These are phyloP conservation scores for Pachydiplax longipennis DNA, from an alignment of 2,888 invertebrate genomes.

Conservation along the genomic window DNA sequence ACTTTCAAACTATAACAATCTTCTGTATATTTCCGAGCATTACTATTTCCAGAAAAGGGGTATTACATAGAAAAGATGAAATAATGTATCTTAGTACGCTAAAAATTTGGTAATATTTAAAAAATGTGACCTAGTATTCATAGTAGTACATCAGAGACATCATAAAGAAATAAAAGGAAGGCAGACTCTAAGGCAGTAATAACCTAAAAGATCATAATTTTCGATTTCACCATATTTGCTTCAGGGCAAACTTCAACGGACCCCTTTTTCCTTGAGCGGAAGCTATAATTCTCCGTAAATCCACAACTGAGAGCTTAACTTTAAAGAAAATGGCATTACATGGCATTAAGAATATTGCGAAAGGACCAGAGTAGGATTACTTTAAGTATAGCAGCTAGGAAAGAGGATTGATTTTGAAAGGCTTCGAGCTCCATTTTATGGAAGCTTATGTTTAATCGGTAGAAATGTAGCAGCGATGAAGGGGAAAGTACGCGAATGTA, in stretches of 20 bases:
- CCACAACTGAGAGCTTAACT: neutral
- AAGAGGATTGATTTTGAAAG: slow-evolving; percentile 22
- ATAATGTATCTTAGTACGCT: no score
- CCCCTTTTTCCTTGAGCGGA: neutral
- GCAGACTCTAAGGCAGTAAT: no score
- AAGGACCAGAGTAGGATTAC: neutral
- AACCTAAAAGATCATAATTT: no score
- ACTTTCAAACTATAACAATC: no score
- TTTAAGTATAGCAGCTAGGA: neutral
- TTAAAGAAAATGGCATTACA: neutral
- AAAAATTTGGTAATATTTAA: no score
- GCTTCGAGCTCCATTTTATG: slow-evolving; percentile 6
- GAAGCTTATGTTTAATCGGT: slow-evolving; percentile 13
- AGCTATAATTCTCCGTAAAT: neutral
- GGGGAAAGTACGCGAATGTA: neutral
- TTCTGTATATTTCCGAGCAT: no score
- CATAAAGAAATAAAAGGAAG: no score
- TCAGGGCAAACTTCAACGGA: neutral
- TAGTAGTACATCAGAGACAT: no score
- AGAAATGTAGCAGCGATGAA: neutral
- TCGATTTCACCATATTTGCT: no score
- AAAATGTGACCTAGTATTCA: no score
- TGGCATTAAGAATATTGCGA: neutral
- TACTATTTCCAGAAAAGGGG: no score
- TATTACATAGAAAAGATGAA: no score